Conservation (phyloP, 2,888 invertebrate species). For the Clunio marinus region DNA sequence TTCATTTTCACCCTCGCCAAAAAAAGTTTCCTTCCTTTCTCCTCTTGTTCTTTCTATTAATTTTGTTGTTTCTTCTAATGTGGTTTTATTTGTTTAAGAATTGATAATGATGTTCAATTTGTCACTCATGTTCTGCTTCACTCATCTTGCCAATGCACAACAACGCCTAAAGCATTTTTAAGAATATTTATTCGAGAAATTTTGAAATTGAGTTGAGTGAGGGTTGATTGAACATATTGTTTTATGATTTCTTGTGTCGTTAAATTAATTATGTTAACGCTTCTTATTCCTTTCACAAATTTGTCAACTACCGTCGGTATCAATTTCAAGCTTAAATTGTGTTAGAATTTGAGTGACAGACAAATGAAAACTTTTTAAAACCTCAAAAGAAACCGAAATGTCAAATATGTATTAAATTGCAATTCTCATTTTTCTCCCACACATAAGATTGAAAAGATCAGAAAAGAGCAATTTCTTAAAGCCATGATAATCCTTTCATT, state of each 20-base stretch:
- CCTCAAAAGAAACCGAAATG: background rate
- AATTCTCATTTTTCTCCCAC: background rate
- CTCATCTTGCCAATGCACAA: background rate
- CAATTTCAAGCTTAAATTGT: too few species aligned
- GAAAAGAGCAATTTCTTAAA: conserved; percentile 36
- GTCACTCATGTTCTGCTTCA: conserved; percentile 27
- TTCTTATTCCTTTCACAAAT: too few species aligned
- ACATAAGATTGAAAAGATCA: background rate
- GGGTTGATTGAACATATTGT: conserved; percentile 1
- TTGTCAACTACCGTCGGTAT: too few species aligned
- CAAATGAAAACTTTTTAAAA: conserved; percentile 4
- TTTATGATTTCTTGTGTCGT: background rate
- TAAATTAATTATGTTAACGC: too few species aligned
- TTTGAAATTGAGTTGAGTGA: conserved; percentile 2
- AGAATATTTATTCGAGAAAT: background rate
- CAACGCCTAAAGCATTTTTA: background rate
- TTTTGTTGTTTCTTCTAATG: conserved; percentile 37
- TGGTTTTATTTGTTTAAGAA: conserved; percentile 35
- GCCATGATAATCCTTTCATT: conserved; percentile 31
- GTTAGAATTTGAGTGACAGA: too few species aligned
- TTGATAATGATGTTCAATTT: conserved; percentile 36
- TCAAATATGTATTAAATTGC: background rate
- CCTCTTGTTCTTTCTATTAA: conserved; percentile 30
- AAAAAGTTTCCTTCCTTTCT: background rate
- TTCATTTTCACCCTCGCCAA: conserved; percentile 37